Conservation (phyloP, 2,113 vertebrate species). For the Mixornis gularis region DNA sequence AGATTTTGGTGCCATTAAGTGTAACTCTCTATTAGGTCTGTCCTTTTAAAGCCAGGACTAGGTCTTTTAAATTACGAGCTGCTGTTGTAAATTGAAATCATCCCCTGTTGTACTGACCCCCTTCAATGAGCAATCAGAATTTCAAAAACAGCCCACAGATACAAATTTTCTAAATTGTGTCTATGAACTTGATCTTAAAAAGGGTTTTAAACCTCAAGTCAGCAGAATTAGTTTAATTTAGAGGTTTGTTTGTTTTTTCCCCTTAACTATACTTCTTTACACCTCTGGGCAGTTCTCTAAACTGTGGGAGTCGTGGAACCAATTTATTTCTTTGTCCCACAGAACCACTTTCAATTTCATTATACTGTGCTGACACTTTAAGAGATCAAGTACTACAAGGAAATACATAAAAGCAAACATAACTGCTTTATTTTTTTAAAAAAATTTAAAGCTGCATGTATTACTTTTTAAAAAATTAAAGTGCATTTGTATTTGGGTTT, state of each 20-base stretch:
- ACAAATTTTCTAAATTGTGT: background rate
- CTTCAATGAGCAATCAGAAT: background rate
- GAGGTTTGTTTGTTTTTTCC: background rate
- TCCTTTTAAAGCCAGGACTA: background rate
- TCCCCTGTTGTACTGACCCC: background rate
- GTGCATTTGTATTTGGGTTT: background rate
- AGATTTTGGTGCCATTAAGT: background rate
- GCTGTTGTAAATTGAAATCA: background rate
- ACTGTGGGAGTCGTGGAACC: background rate
- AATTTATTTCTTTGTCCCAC: background rate
- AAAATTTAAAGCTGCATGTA: background rate
- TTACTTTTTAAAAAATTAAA: background rate
- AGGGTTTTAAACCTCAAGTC: background rate
- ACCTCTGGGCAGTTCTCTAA: background rate
- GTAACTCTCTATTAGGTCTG: background rate
- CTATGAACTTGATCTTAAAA: background rate
- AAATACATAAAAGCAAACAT: background rate
- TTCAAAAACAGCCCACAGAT: background rate
- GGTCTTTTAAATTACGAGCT: background rate
- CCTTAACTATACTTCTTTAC: too few species aligned
- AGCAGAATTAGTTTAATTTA: background rate
- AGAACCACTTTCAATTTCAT: background rate
- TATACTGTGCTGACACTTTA: background rate
- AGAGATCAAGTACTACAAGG: background rate
- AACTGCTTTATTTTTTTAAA: background rate